Evolutionary conservation across 2,113 vertebrate genomes (phyloP).

Genomic region (Myodes glareolus): DNA sequence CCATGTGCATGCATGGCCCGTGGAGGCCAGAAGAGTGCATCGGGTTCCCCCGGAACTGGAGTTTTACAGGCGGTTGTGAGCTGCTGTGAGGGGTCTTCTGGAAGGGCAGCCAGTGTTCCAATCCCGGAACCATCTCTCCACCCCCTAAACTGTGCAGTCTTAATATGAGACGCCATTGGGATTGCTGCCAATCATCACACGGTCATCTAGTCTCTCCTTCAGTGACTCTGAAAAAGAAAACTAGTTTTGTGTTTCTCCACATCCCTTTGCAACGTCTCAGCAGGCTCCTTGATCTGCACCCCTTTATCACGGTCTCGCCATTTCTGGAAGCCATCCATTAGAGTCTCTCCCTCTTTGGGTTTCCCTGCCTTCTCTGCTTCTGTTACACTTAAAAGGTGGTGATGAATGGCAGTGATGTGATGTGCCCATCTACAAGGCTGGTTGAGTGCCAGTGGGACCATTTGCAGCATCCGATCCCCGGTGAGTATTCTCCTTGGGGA

Average conservation of each 20-base stretch:
- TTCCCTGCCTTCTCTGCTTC: background rate
- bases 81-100: background rate
- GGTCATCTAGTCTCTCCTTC: background rate
- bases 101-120: background rate
- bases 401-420: conserved; percentile 12
- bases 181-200: background rate
- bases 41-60: background rate
- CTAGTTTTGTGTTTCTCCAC: background rate
- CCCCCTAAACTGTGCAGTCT: background rate
- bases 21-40: background rate
- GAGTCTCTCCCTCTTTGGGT: background rate
- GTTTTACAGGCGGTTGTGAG: background rate
- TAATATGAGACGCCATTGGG: background rate
- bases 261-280: background rate
- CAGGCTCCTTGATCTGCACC: background rate
- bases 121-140: background rate
- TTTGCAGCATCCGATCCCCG: background rate
- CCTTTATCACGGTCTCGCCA: background rate
- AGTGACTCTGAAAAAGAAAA: background rate
- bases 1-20: background rate
- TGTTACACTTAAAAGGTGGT: conserved; percentile 43
- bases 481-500: background rate
- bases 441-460: conserved; percentile 3
- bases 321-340: conserved; percentile 10
- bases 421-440: background rate